A percentile compares a stretch with the other conserved stretches of the same genome.
Conservation (phyloP, 2,888 invertebrate genomes). For the Pollenia labialis region DNA sequence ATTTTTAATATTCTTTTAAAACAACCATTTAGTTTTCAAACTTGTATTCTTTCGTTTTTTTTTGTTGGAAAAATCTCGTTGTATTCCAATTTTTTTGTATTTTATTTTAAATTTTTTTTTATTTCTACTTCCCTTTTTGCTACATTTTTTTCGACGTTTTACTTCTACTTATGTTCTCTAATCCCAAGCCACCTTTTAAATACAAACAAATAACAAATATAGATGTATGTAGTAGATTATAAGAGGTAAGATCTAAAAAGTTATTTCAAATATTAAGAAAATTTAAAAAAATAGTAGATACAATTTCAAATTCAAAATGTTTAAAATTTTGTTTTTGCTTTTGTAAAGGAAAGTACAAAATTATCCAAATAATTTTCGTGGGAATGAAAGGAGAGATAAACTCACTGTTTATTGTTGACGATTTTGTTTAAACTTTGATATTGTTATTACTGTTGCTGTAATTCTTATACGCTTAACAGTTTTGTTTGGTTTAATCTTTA, state of each 20-base stretch:
- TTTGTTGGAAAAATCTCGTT: slow-evolving; percentile 28
- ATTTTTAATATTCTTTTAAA: slow-evolving; percentile 55
- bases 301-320: too few relatives aligned
- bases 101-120: slow-evolving; percentile 19
- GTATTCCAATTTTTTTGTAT: slow-evolving; percentile 30
- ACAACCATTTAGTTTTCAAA: slow-evolving; percentile 56
- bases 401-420: too few relatives aligned
- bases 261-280: not conserved
- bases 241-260: slow-evolving; percentile 20
- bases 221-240: not conserved
- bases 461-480: too few relatives aligned
- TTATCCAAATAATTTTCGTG: too few relatives aligned
- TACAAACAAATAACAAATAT: not conserved
- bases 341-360: too few relatives aligned
- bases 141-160: slow-evolving; percentile 8
- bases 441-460: too few relatives aligned
- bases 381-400: too few relatives aligned
- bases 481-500: too few relatives aligned
- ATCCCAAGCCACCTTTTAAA: slow-evolving; percentile 15
- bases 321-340: too few relatives aligned
- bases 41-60: slow-evolving; percentile 49
- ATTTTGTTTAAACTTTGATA: too few relatives aligned
- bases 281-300: too few relatives aligned
- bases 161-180: not conserved
- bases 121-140: slow-evolving; percentile 57